Percentiles rank a stretch among this genome's conserved stretches.
phyloP scores from a whole-genome alignment of 2,797 vertebrate genomes.

The Australoheros facetus region DNA sequence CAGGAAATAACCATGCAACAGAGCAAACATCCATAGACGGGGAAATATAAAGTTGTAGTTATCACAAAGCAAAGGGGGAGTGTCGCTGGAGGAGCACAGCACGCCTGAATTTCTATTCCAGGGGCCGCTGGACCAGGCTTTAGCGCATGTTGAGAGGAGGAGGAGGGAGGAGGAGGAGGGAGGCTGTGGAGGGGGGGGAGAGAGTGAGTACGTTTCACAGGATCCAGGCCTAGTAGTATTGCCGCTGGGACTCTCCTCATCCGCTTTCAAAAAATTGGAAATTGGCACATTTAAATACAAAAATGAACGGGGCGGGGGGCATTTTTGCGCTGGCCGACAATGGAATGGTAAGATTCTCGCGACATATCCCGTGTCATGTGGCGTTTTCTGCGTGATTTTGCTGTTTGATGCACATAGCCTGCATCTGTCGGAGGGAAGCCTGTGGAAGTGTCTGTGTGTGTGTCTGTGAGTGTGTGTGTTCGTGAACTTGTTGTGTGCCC shows the following conservation, averaged over 20 bases:
- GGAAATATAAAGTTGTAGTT: constrained; percentile 61
- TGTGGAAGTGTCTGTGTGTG: constrained; percentile 27
- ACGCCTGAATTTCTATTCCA: constrained; percentile 61
- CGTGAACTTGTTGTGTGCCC: constrained; percentile 64
- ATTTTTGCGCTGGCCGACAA: constrained; percentile 54
- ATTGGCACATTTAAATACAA: constrained; percentile 69
- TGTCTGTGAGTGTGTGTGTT: constrained; percentile 47
- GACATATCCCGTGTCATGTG: constrained; percentile 50
- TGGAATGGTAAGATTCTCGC: constrained; percentile 84
- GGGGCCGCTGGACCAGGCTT: constrained; percentile 75
- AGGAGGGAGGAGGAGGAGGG: constrained; percentile 38
- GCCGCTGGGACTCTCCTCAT: constrained; percentile 81
- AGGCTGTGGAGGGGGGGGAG: constrained; percentile 13
- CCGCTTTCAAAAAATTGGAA: constrained; percentile 81
- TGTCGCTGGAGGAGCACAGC: constrained; percentile 55
- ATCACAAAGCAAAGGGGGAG: constrained; percentile 38
- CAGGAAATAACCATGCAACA: constrained; percentile 67
- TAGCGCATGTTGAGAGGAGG: constrained; percentile 69
- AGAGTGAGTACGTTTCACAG: constrained; percentile 74
- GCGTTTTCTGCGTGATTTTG: constrained; percentile 68
- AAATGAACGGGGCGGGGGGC: constrained; percentile 57
- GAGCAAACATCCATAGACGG: constrained; percentile 14
- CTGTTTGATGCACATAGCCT: constrained; percentile 61
- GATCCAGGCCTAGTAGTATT: constrained; percentile 85
- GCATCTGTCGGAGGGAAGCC: constrained; percentile 60